Conservation (phyloP, 2,888 invertebrate genomes). For the Sabellastarte sp. region DNA sequence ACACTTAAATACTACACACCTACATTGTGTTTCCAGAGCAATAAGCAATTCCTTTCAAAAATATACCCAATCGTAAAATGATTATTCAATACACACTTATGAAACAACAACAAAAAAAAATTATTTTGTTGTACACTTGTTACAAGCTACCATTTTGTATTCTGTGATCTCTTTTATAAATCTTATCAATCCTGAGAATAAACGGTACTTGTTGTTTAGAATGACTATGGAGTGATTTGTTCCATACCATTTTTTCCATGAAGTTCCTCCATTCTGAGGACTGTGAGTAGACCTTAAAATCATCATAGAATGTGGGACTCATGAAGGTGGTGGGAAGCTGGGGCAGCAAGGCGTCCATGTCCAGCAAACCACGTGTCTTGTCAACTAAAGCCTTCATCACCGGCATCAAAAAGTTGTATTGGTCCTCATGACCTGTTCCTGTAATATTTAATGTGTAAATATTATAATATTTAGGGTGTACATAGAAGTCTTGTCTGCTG, state of each 20-base stretch:
- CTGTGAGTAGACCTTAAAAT: conserved; percentile 65
- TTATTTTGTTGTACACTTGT: too few species aligned
- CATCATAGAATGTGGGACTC: conserved; percentile 67
- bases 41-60: too few species aligned
- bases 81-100: too few species aligned
- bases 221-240: too few species aligned
- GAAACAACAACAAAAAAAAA: too few species aligned
- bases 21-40: too few species aligned
- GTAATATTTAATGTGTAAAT: neutral
- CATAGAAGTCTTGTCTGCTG: neutral
- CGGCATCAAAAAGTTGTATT: conserved; percentile 67
- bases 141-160: too few species aligned
- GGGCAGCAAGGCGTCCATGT: conserved; percentile 48
- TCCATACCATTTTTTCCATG: conserved; percentile 53
- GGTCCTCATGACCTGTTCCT: conserved; percentile 58
- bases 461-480: neutral
- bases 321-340: conserved; percentile 63
- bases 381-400: conserved; percentile 67
- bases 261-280: conserved; percentile 64
- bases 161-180: too few species aligned
- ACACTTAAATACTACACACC: too few species aligned
- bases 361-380: conserved; percentile 59
- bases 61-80: too few species aligned
- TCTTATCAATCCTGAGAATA: too few species aligned
- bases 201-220: too few species aligned